Percentiles rank a stretch among this genome's conserved stretches.
Conservation (phyloP, 2,797 vertebrate genomes). For the Crocodylus rhombifer region DNA sequence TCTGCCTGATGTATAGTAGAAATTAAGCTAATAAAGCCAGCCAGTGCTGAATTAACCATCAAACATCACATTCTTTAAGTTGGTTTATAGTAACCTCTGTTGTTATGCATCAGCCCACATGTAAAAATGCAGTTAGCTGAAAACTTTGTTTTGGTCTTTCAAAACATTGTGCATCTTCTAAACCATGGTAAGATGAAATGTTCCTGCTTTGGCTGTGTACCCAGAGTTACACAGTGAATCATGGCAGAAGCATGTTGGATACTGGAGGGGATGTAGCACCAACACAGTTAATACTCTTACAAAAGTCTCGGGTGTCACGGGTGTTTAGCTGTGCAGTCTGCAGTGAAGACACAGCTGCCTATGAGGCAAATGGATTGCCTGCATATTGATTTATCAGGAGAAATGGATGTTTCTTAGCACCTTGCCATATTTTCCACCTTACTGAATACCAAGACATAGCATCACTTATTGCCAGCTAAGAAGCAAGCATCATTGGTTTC, state of each 20-base stretch:
- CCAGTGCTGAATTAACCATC: not conserved
- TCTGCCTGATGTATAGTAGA: not conserved
- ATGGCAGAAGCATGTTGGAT: conserved; percentile 8
- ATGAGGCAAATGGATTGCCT: conserved; percentile 1
- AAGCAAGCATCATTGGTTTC: conserved; percentile 64
- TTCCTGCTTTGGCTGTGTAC: not conserved
- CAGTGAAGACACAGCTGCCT: conserved; percentile 19
- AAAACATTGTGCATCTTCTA: conserved; percentile 42
- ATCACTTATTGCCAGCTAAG: conserved; percentile 69
- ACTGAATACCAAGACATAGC: conserved; percentile 48
- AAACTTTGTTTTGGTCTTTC: conserved; percentile 41
- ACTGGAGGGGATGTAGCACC: not conserved
- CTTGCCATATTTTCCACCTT: conserved; percentile 68
- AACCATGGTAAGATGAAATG: conserved; percentile 32
- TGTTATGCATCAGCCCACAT: not conserved
- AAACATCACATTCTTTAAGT: not conserved
- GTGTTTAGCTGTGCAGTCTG: conserved; percentile 37
- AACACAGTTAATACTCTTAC: not conserved
- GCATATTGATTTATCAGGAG: conserved; percentile 53
- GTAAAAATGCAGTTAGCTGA: not conserved
- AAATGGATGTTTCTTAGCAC: not conserved
- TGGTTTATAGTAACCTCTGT: not conserved
- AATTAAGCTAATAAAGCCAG: conserved; percentile 20
- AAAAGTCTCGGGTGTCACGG: conserved; percentile 22
- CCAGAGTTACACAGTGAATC: conserved; percentile 24